Evolutionary conservation across 2,888 invertebrate genomes (phyloP).

Genomic region (Stictocephala bisonia): DNA sequence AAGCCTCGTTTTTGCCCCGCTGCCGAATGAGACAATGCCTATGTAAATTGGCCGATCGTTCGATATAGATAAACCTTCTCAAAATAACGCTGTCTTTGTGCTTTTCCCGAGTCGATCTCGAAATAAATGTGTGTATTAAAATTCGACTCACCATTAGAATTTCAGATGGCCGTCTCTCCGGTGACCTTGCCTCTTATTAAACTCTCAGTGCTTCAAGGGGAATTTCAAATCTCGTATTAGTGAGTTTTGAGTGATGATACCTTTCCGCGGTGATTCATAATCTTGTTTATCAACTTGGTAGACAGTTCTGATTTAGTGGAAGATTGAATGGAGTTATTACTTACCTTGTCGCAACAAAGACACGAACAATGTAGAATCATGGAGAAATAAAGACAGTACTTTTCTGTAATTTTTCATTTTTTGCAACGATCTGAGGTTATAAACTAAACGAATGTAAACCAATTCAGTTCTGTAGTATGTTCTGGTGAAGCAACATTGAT

Average conservation of each 20-base stretch:
- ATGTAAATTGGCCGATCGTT: constrained; percentile 37
- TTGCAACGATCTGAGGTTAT: too few species aligned
- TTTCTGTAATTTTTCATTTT: too few species aligned
- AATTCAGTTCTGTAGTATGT: too few species aligned
- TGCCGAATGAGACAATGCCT: constrained; percentile 40
- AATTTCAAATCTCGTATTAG: constrained; percentile 36
- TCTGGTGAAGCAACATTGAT: too few species aligned
- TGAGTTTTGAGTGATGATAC: constrained; percentile 23
- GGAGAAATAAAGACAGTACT: too few species aligned
- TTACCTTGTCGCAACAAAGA: too few species aligned
- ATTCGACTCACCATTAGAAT: constrained; percentile 48
- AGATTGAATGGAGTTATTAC: too few species aligned
- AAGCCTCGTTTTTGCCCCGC: constrained; percentile 42
- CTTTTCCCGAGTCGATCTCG: constrained; percentile 6
- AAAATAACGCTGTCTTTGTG: constrained; percentile 23
- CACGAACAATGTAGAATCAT: too few species aligned
- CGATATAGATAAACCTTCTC: constrained; percentile 41
- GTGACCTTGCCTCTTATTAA: constrained; percentile 44
- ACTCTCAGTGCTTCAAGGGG: constrained; percentile 28
- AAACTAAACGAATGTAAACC: too few species aligned
- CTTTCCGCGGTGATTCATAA: constrained; percentile 9
- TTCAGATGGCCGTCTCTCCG: constrained; percentile 39
- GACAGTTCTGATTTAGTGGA: too few species aligned
- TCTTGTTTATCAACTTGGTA: too few species aligned
- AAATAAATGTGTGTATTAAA: constrained; percentile 50